Evolutionary conservation across 1,140 invertebrate genomes (phyloP).

Genomic region (Lutraria rhynchaena): DNA sequence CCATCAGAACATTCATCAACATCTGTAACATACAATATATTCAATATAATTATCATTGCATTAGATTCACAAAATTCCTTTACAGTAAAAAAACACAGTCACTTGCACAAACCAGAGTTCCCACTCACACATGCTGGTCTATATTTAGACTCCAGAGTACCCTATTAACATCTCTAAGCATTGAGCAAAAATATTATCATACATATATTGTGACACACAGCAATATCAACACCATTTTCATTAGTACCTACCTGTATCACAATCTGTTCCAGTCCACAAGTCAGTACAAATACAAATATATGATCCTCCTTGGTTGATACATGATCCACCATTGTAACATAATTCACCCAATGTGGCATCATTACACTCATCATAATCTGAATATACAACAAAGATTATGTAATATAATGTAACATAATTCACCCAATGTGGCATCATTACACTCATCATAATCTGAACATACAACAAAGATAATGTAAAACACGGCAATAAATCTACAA

Average conservation of each 20-base stretch:
- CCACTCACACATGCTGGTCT: too few species aligned
- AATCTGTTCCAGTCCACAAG: slow-evolving; percentile 58
- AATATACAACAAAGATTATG: too few species aligned
- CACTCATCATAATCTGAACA: neutral
- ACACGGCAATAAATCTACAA: neutral
- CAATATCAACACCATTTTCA: too few species aligned
- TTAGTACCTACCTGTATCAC: slow-evolving; percentile 55
- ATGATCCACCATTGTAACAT: slow-evolving; percentile 56
- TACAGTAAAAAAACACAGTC: too few species aligned
- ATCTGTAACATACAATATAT: slow-evolving; percentile 85
- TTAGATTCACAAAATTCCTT: too few species aligned
- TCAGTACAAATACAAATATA: slow-evolving; percentile 57
- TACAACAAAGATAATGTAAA: neutral
- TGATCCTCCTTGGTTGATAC: slow-evolving; percentile 55
- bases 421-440: neutral
- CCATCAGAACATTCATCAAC: slow-evolving; percentile 59
- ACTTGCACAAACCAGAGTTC: too few species aligned
- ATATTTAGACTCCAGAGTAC: too few species aligned
- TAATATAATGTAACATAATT: slow-evolving; percentile 51
- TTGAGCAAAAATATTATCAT: too few species aligned
- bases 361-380: slow-evolving; percentile 55
- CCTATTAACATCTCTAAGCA: too few species aligned
- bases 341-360: neutral
- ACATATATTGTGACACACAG: too few species aligned
- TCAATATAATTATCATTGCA: too few species aligned